A percentile compares a stretch with the other conserved stretches of the same genome.
phyloP scores from a whole-genome alignment of 2,888 invertebrate species.

The Nycteola revayana region DNA sequence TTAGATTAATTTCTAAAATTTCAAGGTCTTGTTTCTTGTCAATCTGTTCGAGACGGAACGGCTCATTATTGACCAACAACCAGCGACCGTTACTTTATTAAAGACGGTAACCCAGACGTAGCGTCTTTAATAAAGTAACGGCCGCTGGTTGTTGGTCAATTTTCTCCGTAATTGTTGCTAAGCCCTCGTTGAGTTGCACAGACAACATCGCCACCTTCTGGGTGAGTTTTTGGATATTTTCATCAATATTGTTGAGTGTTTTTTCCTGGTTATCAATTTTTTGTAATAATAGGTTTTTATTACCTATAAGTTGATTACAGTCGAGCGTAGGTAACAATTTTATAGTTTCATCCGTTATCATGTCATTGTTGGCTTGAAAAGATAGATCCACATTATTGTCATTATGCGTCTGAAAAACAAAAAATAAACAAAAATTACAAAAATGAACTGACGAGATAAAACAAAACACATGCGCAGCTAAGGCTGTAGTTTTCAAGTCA shows the following conservation, averaged over 20 bases:
- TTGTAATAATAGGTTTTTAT: slow-evolving; percentile 10
- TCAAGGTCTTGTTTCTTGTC: slow-evolving; percentile 4
- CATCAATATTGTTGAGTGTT: slow-evolving; percentile 10
- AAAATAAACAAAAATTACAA: too few relatives aligned
- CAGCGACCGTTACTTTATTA: slow-evolving; percentile 7
- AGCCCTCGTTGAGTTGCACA: slow-evolving; percentile 11
- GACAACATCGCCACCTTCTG: slow-evolving; percentile 11
- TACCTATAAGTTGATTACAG: slow-evolving; percentile 5
- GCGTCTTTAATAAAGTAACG: slow-evolving; percentile 10
- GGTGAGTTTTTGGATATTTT: slow-evolving; percentile 9
- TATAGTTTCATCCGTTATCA: too few relatives aligned
- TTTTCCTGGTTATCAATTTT: slow-evolving; percentile 9
- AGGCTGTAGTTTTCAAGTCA: too few relatives aligned
- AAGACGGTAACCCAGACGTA: too few relatives aligned
- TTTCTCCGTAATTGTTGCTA: slow-evolving; percentile 6
- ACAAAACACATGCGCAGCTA: too few relatives aligned
- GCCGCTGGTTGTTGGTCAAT: slow-evolving; percentile 7
- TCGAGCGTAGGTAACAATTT: too few relatives aligned
- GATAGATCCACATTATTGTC: too few relatives aligned
- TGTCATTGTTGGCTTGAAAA: too few relatives aligned
- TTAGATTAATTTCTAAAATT: slow-evolving; percentile 10
- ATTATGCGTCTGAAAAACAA: too few relatives aligned
- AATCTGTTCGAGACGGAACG: background rate
- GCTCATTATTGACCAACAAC: slow-evolving; percentile 8
- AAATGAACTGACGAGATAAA: too few relatives aligned